Evolutionary conservation across 2,113 vertebrate species (phyloP).

Genomic region (Asarcornis scutulata): DNA sequence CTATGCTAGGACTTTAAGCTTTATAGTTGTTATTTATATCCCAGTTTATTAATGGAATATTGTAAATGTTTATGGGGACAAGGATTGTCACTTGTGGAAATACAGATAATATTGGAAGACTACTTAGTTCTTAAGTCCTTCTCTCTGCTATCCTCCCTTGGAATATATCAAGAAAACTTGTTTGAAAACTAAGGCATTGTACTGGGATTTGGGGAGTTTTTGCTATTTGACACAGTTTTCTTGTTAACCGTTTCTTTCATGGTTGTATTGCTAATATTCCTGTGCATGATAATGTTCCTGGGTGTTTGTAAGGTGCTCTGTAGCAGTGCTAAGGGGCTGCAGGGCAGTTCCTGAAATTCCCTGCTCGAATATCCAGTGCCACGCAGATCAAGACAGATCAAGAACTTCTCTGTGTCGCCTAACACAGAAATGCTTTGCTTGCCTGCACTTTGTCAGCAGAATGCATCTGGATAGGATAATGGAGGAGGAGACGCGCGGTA

Average conservation of each 20-base stretch:
- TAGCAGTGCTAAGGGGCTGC: accelerated
- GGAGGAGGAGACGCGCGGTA: not conserved
- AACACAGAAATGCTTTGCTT: not conserved
- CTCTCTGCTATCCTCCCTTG: not conserved
- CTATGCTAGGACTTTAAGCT: not conserved
- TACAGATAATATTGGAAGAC: not conserved
- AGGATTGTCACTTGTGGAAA: not conserved
- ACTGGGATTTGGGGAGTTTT: not conserved
- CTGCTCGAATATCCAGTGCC: not conserved
- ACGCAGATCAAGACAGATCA: not conserved
- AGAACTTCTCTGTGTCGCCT: not conserved
- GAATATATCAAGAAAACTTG: not conserved
- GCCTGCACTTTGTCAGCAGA: not conserved
- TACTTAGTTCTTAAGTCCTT: not conserved
- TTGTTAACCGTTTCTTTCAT: not conserved
- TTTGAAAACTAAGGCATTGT: not conserved
- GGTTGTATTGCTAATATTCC: too few species aligned
- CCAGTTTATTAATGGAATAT: not conserved
- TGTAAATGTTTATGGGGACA: not conserved
- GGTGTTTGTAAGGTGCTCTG: not conserved
- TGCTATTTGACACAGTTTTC: not conserved
- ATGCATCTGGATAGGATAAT: not conserved
- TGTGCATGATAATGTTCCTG: not conserved
- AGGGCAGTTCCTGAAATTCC: not conserved
- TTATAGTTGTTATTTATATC: not conserved